A percentile compares a stretch with the other conserved stretches of the same genome.
These are phyloP conservation scores for Branchipolynoe longqiensis DNA, from an alignment of 2,888 invertebrate genomes.

Conservation along the genomic window DNA sequence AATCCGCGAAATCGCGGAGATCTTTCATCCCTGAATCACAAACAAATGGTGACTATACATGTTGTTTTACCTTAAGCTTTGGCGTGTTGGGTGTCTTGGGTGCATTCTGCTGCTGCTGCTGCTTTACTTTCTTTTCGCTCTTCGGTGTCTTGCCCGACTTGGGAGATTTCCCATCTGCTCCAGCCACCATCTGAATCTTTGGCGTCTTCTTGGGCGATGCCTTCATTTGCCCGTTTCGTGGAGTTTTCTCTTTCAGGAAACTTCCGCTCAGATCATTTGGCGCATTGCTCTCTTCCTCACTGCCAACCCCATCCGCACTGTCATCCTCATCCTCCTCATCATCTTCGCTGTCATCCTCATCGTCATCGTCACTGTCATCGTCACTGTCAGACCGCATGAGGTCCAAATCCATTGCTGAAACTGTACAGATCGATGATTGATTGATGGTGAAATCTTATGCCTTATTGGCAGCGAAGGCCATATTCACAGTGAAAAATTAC, in stretches of 20 bases:
- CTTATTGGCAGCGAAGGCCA: no score
- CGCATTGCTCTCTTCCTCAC: neutral
- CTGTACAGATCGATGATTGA: neutral
- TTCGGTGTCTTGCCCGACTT: constrained; percentile 59
- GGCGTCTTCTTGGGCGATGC: constrained; percentile 51
- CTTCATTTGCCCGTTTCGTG: constrained; percentile 54
- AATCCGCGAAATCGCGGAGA: no score
- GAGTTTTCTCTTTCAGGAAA: constrained; percentile 61
- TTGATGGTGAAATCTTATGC: no score
- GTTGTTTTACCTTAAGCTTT: neutral
- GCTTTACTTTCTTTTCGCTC: constrained; percentile 61
- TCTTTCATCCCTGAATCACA: no score
- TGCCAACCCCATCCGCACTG: constrained; percentile 66
- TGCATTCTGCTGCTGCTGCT: constrained; percentile 59
- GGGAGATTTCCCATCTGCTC: constrained; percentile 56
- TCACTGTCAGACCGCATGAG: constrained; percentile 70
- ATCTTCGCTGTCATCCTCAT: constrained; percentile 65
- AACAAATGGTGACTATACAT: no score
- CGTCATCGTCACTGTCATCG: constrained; percentile 83
- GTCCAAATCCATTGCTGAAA: constrained; percentile 61
- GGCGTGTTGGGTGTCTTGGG: neutral
- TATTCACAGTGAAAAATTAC: no score
- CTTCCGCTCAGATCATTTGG: constrained; percentile 34
- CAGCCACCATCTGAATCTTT: constrained; percentile 75
- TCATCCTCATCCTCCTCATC: constrained; percentile 67